phyloP scores from a whole-genome alignment of 2,113 vertebrate genomes.

The Columba janthina region DNA sequence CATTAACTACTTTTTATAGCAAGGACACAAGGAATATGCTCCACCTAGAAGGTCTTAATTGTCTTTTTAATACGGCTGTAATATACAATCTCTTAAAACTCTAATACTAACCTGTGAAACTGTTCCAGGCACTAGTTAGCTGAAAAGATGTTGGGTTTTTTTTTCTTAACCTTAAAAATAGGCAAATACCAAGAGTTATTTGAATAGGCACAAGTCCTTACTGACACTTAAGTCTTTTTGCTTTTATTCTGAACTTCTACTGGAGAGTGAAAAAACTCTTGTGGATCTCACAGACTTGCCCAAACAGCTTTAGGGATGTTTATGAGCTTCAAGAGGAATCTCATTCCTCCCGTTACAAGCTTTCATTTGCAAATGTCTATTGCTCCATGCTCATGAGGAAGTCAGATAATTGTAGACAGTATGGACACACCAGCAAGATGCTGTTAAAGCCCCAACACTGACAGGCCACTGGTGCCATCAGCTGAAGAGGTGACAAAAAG shows the following conservation, averaged over 20 bases:
- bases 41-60: slow-evolving; percentile 1
- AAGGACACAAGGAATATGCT: background rate
- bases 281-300: slow-evolving; percentile 29
- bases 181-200: slow-evolving; percentile 50
- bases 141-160: background rate
- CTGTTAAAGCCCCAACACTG: accelerated
- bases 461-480: accelerated
- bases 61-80: background rate
- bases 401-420: background rate
- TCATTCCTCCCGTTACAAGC: background rate
- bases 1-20: background rate
- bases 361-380: slow-evolving; percentile 24
- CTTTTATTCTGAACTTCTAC: background rate
- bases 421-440: accelerated
- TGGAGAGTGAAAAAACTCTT: slow-evolving; percentile 1
- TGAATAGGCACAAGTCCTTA: slow-evolving; percentile 39
- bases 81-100: slow-evolving; percentile 36
- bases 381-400: background rate
- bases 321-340: background rate
- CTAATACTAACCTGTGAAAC: slow-evolving; percentile 36
- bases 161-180: slow-evolving; percentile 20
- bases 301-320: slow-evolving; percentile 51
- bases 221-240: background rate
- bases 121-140: slow-evolving; percentile 37
- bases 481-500: background rate